Evolutionary conservation across 2,797 vertebrate genomes (phyloP).

Genomic region (Trematomus bernacchii): DNA sequence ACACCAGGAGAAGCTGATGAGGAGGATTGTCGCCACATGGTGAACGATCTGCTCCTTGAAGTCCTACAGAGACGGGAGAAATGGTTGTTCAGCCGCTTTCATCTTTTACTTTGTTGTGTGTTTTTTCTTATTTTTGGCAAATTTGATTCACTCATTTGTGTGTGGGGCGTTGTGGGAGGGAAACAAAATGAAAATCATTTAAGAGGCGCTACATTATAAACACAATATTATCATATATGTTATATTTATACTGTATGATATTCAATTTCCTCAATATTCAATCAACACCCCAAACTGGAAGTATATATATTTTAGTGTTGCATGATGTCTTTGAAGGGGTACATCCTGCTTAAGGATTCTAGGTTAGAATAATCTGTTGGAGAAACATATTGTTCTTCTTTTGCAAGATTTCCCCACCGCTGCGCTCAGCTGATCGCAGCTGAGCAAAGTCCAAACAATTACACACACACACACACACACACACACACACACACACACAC

Average conservation of each 20-base stretch:
- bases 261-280: too few relatives aligned
- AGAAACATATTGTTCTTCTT: constrained; percentile 52
- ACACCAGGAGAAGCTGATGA: constrained; percentile 98
- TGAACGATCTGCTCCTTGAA: constrained; percentile 97
- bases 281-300: too few relatives aligned
- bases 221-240: too few relatives aligned
- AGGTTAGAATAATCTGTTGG: constrained; percentile 37
- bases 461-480: background rate
- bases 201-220: too few relatives aligned
- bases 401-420: constrained; percentile 42
- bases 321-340: background rate
- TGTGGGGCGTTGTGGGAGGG: too few relatives aligned
- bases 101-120: too few relatives aligned
- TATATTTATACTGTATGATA: too few relatives aligned
- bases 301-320: background rate
- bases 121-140: too few relatives aligned
- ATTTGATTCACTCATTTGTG: too few relatives aligned
- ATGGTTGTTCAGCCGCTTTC: too few relatives aligned
- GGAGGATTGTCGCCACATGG: constrained; percentile 94
- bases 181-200: too few relatives aligned
- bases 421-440: constrained; percentile 54
- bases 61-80: constrained; percentile 81
- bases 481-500: constrained; percentile 31
- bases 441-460: constrained; percentile 66
- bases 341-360: constrained; percentile 50